Percentiles rank a stretch among this genome's conserved stretches.
Evolutionary conservation across 2,797 vertebrate species (phyloP).

Genomic region (Todus mexicanus): DNA sequence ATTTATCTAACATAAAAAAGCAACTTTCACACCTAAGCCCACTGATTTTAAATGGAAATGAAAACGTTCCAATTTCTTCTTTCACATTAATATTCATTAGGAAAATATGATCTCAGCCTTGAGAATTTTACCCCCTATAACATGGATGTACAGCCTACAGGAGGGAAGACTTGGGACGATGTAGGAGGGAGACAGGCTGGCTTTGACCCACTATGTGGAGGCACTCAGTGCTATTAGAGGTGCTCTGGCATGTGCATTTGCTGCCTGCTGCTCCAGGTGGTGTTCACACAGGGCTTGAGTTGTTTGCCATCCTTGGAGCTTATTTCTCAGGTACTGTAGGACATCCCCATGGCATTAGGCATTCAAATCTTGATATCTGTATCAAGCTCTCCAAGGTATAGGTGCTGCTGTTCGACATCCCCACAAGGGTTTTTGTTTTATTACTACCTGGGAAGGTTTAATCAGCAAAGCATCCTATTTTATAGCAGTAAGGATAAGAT

Average conservation of each 20-base stretch:
- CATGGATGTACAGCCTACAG: not conserved
- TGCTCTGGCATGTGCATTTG: not conserved
- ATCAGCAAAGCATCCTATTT: no score
- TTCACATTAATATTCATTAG: not conserved
- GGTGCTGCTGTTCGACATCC: no score
- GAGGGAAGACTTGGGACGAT: not conserved
- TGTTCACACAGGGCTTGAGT: not conserved
- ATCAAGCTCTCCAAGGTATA: no score
- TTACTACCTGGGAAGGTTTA: no score
- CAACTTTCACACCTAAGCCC: not conserved
- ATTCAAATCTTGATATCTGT: no score
- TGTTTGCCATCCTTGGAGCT: not conserved
- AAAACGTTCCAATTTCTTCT: not conserved
- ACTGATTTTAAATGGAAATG: not conserved
- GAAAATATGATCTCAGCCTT: not conserved
- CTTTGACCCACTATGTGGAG: not conserved
- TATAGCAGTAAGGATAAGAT: not conserved
- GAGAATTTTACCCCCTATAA: fast-evolving
- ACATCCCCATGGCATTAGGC: not conserved
- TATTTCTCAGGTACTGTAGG: not conserved
- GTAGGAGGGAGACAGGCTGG: fast-evolving
- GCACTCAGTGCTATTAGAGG: not conserved
- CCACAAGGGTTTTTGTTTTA: no score
- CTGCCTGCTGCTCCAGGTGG: not conserved
- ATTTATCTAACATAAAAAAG: not conserved